Conservation (phyloP, 2,888 invertebrate genomes). For the Hesperia comma region DNA sequence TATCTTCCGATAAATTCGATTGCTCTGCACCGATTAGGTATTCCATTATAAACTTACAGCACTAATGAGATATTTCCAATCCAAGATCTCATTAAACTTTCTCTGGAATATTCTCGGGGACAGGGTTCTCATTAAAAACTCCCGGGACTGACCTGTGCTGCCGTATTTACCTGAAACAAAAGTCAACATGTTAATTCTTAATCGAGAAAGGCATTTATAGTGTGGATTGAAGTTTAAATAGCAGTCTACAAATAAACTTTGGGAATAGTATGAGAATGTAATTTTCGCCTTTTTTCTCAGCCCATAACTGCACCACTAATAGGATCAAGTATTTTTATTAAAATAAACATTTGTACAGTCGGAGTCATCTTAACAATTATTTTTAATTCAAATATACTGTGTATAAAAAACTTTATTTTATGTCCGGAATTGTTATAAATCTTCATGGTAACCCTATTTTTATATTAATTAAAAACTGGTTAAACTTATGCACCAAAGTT, state of each 20-base stretch:
- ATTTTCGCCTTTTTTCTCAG: no score
- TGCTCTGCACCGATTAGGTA: conserved; percentile 31
- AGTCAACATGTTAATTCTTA: not conserved
- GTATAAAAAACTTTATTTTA: no score
- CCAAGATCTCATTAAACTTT: conserved; percentile 51
- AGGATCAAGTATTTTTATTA: not conserved
- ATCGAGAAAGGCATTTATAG: no score
- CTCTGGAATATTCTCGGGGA: conserved; percentile 51
- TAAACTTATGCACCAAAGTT: no score
- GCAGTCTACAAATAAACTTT: no score
- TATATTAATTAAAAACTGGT: no score
- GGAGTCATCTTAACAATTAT: no score
- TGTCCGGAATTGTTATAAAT: no score
- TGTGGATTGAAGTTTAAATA: no score
- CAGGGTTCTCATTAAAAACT: conserved; percentile 50
- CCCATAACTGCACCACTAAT: not conserved
- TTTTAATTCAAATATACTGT: no score
- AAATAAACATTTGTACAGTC: not conserved
- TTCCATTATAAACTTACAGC: conserved; percentile 39
- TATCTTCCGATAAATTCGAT: conserved; percentile 10
- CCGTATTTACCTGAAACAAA: conserved; percentile 37
- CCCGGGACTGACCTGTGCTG: conserved; percentile 41
- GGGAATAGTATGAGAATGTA: no score
- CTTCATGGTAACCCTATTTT: no score
- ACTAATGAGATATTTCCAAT: conserved; percentile 40